Base-by-base conservation (phyloP, 2,888 invertebrate species). In the Hirudinaria manillensis region DNA sequence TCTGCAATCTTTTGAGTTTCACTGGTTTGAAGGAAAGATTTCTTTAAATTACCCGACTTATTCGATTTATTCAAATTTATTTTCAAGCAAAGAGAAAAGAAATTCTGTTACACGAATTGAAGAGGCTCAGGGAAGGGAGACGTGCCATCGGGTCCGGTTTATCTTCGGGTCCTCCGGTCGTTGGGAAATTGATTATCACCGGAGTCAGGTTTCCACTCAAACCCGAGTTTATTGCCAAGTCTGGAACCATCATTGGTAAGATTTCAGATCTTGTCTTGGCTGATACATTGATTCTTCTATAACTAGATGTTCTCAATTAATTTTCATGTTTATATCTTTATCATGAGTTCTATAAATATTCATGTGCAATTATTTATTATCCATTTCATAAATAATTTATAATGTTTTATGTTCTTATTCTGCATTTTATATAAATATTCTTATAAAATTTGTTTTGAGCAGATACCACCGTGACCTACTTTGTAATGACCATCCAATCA, bases 401-500 rank as follows among this genome's bases (percentile, higher is more conserved):
- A n/a, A n/a, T n/a, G n/a, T n/a, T n/a, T n/a, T n/a, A n/a, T n/a
- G n/a, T n/a, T n/a, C n/a, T n/a, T n/a, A n/a, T n/a, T n/a, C n/a
- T 36, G 16, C 36, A 3, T 36, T 68, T 19, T 24, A n/a, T 34
- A 34, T 13, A 34, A 68, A n/a, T 2, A 3, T 21, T 24, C 27
- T 61, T 24, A 24, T 2, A 16, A n/a, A 10, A 29, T 10, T 19
- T 61, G 1, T 61, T 61, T 61, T 61, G 61, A 61, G 21, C 66
- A 91, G 91, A 90, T 78, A 90, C 89, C 71, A 82, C 82, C 16
- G 84, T 87, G 2, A 87, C 88, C 82, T 88, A 87, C 80, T 88
- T 89, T 81, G 82, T 88, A 77, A 83, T 87, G 53, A 81, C 89
- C 78, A 82, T 89, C 66, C 85, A 87, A 56, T 85, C 87, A 78